These are phyloP conservation scores for Cisticola juncidis DNA, from an alignment of 2,113 vertebrate genomes.

Conservation along the genomic window DNA sequence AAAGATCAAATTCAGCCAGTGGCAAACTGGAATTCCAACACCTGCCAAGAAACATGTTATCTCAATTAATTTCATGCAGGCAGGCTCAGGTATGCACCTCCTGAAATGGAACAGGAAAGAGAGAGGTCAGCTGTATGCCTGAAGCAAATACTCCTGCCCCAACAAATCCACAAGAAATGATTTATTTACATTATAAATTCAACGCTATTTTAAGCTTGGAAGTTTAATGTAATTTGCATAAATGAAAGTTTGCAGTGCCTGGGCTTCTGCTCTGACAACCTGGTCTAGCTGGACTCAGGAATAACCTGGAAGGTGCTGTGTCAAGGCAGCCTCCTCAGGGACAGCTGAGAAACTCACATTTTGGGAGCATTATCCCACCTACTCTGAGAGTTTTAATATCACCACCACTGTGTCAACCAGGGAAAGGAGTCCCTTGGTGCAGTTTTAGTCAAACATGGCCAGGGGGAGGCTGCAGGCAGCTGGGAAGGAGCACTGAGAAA, in stretches of 20 bases:
- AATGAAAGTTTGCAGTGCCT: background rate
- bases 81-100: background rate
- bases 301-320: background rate
- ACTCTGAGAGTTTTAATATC: background rate
- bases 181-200: background rate
- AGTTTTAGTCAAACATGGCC: background rate
- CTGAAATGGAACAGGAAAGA: background rate
- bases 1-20: background rate
- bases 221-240: background rate
- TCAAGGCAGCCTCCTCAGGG: background rate
- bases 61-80: background rate
- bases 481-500: background rate
- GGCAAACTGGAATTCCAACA: background rate
- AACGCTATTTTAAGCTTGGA: background rate
- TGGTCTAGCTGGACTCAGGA: fast-evolving
- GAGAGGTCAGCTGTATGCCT: background rate
- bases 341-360: background rate
- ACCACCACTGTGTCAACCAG: background rate
- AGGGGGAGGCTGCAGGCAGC: background rate
- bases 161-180: background rate
- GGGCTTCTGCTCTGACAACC: background rate
- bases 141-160: background rate
- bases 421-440: background rate
- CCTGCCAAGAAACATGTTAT: background rate
- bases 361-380: background rate